A percentile compares a stretch with the other conserved stretches of the same genome.
Conservation (phyloP, 2,113 vertebrate genomes). For the Piprites chloris region DNA sequence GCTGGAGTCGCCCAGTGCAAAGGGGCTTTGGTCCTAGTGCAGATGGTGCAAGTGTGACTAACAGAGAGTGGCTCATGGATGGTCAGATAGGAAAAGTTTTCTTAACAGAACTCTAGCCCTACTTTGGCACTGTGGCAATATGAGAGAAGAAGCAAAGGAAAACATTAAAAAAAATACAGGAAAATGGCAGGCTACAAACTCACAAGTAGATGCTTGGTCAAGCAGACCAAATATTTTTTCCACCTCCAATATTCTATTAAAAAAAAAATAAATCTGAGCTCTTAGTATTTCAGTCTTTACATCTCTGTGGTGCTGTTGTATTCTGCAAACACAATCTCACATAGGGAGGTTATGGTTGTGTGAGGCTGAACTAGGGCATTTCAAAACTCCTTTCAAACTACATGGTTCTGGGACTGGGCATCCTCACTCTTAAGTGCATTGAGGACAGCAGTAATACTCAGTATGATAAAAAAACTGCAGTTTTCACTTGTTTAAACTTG, state of each 20-base stretch:
- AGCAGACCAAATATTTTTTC: background rate
- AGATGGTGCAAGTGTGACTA: background rate
- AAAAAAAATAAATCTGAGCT: background rate
- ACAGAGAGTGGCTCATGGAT: background rate
- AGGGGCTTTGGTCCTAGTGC: background rate
- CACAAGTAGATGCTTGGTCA: background rate
- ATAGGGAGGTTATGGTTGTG: background rate
- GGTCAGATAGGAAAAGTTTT: background rate
- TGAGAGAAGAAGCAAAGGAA: background rate
- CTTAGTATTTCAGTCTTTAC: background rate
- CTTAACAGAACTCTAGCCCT: background rate
- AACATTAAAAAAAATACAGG: background rate
- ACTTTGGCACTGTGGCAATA: background rate
- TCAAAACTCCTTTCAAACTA: background rate
- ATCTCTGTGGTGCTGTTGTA: background rate
- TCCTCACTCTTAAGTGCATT: background rate
- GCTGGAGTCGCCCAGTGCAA: rapidly evolving
- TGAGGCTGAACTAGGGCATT: background rate
- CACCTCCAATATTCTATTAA: background rate
- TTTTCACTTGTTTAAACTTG: background rate
- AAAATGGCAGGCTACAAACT: background rate
- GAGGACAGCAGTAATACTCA: background rate
- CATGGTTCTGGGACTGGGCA: background rate
- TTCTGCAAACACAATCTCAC: rapidly evolving
- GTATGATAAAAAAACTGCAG: background rate